phyloP scores from a whole-genome alignment of 2,113 vertebrate species.

The Gadus macrocephalus region DNA sequence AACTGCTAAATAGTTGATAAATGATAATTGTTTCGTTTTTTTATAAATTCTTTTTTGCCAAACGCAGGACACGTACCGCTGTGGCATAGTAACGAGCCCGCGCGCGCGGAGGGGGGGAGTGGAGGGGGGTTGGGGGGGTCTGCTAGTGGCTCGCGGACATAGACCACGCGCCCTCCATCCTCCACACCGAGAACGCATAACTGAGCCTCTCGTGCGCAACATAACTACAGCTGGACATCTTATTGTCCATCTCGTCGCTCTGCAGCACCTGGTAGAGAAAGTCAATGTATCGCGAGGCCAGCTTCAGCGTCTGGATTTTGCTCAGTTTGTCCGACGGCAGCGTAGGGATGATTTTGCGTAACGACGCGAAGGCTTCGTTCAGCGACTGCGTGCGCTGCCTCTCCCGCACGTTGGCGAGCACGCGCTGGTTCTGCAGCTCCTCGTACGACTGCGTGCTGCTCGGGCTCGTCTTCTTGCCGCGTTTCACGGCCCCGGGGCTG shows the following conservation, averaged over 20 bases:
- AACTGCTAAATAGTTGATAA: not conserved
- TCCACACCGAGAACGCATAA: conserved; percentile 81
- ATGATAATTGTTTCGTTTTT: not conserved
- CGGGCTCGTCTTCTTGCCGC: conserved; percentile 71
- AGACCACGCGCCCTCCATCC: conserved; percentile 82
- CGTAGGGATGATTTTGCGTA: conserved; percentile 80
- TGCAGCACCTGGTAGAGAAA: conserved; percentile 81
- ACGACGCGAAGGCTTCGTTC: conserved; percentile 77
- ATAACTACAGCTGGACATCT: conserved; percentile 83
- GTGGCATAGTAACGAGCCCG: conserved; percentile 45
- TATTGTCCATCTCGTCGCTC: conserved; percentile 82
- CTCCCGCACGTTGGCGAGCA: conserved; percentile 79
- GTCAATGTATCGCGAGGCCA: conserved; percentile 78
- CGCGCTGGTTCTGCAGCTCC: conserved; percentile 80
- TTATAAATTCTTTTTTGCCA: not conserved
- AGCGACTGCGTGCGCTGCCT: conserved; percentile 78
- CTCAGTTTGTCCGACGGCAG: conserved; percentile 81
- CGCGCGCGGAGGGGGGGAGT: conserved; percentile 4
- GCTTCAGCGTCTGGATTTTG: conserved; percentile 81
- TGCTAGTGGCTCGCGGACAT: conserved; percentile 78
- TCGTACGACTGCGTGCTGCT: conserved; percentile 74
- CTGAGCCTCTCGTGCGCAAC: conserved; percentile 81
- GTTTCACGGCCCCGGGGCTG: conserved; percentile 61
- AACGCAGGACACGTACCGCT: conserved; percentile 60
- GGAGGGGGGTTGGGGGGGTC: not conserved